Evolutionary conservation across 2,113 vertebrate genomes (phyloP).

Genomic region (Burhinus bistriatus): DNA sequence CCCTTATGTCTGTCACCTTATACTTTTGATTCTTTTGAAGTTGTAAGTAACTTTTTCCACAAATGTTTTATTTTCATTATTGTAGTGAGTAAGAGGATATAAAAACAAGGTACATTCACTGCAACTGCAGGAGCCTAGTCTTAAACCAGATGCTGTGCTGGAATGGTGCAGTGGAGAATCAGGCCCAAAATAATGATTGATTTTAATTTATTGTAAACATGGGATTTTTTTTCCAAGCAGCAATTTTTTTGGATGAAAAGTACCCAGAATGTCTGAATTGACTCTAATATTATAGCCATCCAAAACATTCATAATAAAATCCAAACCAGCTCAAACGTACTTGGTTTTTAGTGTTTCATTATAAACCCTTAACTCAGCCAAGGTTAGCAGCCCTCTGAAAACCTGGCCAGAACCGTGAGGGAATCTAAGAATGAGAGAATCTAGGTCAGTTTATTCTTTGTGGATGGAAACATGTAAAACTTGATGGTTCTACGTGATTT

Average conservation of each 20-base stretch:
- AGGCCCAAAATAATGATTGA: constrained; percentile 36
- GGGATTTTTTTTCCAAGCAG: constrained; percentile 40
- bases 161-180: constrained; percentile 3
- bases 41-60: background rate
- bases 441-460: constrained; percentile 48
- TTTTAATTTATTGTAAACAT: constrained; percentile 62
- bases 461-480: constrained; percentile 49
- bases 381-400: constrained; percentile 59
- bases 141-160: constrained; percentile 14
- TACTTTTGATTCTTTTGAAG: background rate
- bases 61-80: background rate
- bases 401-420: constrained; percentile 37
- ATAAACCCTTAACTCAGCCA: constrained; percentile 58
- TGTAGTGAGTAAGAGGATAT: background rate
- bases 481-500: background rate
- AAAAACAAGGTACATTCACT: background rate
- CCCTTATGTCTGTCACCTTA: background rate
- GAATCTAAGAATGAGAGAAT: constrained; percentile 54
- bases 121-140: background rate
- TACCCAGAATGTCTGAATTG: constrained; percentile 31
- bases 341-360: constrained; percentile 66
- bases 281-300: constrained; percentile 49
- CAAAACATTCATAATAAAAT: constrained; percentile 56
- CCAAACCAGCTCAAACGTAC: constrained; percentile 47
- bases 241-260: constrained; percentile 38